Base-by-base conservation (phyloP, 1,140 invertebrate species). In the Oryzaephilus surinamensis region DNA sequence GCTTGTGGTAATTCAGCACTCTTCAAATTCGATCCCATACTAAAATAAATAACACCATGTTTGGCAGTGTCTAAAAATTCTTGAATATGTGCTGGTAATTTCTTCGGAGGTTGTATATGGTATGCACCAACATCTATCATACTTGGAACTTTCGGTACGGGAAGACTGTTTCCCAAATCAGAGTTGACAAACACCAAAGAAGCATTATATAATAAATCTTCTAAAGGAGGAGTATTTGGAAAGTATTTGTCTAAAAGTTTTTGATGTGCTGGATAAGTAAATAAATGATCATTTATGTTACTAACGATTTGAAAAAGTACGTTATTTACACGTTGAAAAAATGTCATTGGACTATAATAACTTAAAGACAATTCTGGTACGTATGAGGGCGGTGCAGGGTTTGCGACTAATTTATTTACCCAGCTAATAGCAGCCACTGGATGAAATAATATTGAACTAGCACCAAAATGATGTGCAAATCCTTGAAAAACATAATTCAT, bases 1-100 rank as follows among this genome's bases (percentile, higher is more conserved):
- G 37, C 38, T 23, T 42, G 20, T 5, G 64, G 60, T 43, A 70
- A 48, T 23, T 62, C 54, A 43, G 59, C 52, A 62, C 65, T 41
- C 59, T 64, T 58, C 43, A 70, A 58, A 54, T 63, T 65, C 28
- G 67, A 70, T 23, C 71, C 71, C 37, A 73, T 55, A 46, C 67
- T 71, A 45, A 73, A 71, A 44, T 68, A 70, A n/a, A n/a, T n/a
- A n/a, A n/a, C n/a, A n/a, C n/a, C n/a, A n/a, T n/a, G n/a, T n/a
- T n/a, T n/a, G 3, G 68, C 61, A 0, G 40, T 54, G 28, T 66
- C 63, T 21, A 67, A 33, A 26, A 65, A 67, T 11, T 43, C 39
- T 46, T 65, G 56, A 5, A 74, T 38, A 48, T 74, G 57, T 43
- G 62, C 18, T 8, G 41, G 39, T 5, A 48, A 21, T 19, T 16